Conservation (phyloP, 2,888 invertebrate genomes). For the Hirtodrosophila cameraria region DNA sequence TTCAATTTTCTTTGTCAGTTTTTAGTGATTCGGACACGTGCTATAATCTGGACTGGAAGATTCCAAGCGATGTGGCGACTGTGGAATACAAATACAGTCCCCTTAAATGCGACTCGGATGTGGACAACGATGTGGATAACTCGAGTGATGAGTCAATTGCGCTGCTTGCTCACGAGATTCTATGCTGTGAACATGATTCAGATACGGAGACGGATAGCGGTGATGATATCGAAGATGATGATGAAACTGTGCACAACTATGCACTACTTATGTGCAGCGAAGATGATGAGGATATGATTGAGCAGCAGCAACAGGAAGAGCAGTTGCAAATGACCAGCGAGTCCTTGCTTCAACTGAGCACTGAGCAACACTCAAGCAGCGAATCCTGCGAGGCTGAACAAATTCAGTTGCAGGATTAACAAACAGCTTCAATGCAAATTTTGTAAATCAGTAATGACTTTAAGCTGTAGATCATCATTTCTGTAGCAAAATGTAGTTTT, state of each 20-base stretch:
- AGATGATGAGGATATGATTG: constrained; percentile 6
- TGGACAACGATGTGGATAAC: constrained; percentile 7
- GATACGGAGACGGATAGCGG: constrained; percentile 37
- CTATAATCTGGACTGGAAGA: background rate
- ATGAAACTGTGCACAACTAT: background rate
- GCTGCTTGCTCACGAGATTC: constrained; percentile 58
- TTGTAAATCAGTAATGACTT: too few species aligned
- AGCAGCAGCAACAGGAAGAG: background rate
- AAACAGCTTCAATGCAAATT: background rate
- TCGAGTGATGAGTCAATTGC: constrained; percentile 53
- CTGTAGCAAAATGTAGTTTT: too few species aligned
- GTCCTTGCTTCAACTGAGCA: too few species aligned
- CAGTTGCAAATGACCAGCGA: too few species aligned
- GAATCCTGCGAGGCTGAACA: background rate
- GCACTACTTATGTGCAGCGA: constrained; percentile 1
- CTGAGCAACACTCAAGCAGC: background rate
- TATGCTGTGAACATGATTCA: constrained; percentile 56
- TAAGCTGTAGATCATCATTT: too few species aligned
- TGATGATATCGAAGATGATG: constrained; percentile 1
- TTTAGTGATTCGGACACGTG: constrained; percentile 23
- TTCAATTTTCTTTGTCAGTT: constrained; percentile 1
- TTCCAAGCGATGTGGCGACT: background rate
- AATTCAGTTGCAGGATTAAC: background rate
- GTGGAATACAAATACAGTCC: constrained; percentile 32
- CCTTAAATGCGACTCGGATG: constrained; percentile 42